A percentile compares a stretch with the other conserved stretches of the same genome.
Evolutionary conservation across 2,797 vertebrate species (phyloP).

Genomic region (Darevskia mixta): DNA sequence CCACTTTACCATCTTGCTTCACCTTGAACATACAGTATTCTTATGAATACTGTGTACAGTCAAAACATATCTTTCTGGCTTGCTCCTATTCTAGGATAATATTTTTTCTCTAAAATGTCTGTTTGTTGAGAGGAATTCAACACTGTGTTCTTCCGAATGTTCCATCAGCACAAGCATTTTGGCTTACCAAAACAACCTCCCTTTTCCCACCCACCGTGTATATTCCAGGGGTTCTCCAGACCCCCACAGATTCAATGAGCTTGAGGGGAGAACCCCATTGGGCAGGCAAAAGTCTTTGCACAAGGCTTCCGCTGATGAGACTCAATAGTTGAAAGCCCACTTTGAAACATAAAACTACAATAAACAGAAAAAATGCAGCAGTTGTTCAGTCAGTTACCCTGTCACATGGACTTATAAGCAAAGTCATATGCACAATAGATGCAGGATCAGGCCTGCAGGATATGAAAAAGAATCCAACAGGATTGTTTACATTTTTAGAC

Average conservation of each 20-base stretch:
- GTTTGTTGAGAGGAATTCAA: not conserved
- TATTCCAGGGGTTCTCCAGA: too few species aligned
- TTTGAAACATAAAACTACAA: slow-evolving; percentile 11
- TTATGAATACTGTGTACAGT: too few species aligned
- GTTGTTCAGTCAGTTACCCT: not conserved
- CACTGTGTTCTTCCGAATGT: too few species aligned
- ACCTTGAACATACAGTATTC: too few species aligned
- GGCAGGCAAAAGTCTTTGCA: too few species aligned
- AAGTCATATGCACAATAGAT: fast-evolving
- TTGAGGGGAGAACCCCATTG: too few species aligned
- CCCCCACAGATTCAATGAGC: too few species aligned
- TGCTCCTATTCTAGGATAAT: not conserved
- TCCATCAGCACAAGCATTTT: too few species aligned
- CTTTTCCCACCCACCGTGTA: too few species aligned
- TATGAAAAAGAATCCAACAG: slow-evolving; percentile 3
- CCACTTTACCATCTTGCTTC: not conserved
- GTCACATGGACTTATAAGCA: not conserved
- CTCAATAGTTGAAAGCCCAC: not conserved
- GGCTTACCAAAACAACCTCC: too few species aligned
- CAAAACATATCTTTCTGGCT: not conserved
- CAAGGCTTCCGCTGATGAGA: too few species aligned
- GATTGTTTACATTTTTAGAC: slow-evolving; percentile 4
- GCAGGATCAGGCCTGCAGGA: not conserved
- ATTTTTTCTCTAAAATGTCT: not conserved
- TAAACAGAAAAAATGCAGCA: not conserved